Evolutionary conservation across 2,888 invertebrate genomes (phyloP).

Genomic region (Trachelus stipa): DNA sequence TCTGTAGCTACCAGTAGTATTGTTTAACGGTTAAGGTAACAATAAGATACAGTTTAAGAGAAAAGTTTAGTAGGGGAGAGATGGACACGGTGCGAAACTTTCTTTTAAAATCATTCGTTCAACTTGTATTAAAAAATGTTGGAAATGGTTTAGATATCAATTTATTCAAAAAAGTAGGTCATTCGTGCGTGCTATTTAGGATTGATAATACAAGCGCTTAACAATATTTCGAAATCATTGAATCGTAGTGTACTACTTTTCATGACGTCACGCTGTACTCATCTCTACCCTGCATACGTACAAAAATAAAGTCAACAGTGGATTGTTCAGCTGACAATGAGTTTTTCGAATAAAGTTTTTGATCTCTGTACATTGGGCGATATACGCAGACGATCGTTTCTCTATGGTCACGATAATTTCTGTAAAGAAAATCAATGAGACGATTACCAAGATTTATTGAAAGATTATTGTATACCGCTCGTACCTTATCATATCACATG

Average conservation of each 20-base stretch:
- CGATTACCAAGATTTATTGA: too few relatives aligned
- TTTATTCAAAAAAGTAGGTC: too few relatives aligned
- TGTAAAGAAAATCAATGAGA: not conserved
- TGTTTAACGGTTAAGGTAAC: not conserved
- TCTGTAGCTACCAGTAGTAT: not conserved
- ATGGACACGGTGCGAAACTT: too few relatives aligned
- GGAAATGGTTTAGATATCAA: too few relatives aligned
- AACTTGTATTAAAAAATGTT: too few relatives aligned
- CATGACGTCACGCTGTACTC: slow-evolving; percentile 18
- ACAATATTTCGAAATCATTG: too few relatives aligned
- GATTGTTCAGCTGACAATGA: not conserved
- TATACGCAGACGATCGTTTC: not conserved
- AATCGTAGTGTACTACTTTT: too few relatives aligned
- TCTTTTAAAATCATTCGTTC: too few relatives aligned
- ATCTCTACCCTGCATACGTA: slow-evolving; percentile 70
- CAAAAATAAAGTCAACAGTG: slow-evolving; percentile 66
- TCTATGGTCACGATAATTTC: not conserved
- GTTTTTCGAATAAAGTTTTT: not conserved
- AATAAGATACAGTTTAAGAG: not conserved
- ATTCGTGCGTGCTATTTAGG: too few relatives aligned
- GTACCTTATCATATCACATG: not conserved
- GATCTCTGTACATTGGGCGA: not conserved
- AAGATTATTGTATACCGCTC: not conserved
- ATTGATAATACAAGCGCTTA: too few relatives aligned
- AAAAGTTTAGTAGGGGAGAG: not conserved